phyloP scores from a whole-genome alignment of 2,888 invertebrate genomes.

The Periphyllus acericola region DNA sequence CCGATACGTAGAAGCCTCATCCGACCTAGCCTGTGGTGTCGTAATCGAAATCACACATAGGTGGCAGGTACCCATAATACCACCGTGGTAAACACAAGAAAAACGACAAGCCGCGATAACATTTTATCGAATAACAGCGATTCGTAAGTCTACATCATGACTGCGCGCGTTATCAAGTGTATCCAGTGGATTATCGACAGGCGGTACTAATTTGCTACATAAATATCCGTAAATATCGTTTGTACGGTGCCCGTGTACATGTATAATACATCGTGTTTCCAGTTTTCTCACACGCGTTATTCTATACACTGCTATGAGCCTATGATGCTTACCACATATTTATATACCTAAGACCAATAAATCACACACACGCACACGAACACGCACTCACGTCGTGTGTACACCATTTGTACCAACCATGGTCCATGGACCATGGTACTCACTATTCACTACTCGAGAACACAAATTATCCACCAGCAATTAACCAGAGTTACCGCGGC shows the following conservation, averaged over 20 bases:
- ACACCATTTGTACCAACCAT: too few relatives aligned
- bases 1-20: background rate
- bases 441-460: too few relatives aligned
- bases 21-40: background rate
- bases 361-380: too few relatives aligned
- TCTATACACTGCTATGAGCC: too few relatives aligned
- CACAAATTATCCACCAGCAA: too few relatives aligned
- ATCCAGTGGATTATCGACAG: background rate
- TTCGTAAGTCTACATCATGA: background rate
- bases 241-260: background rate
- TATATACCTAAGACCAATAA: too few relatives aligned
- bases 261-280: background rate
- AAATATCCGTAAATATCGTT: background rate
- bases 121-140: background rate
- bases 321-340: too few relatives aligned
- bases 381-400: too few relatives aligned
- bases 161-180: background rate
- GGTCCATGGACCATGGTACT: too few relatives aligned
- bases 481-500: too few relatives aligned
- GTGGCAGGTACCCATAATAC: background rate
- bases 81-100: background rate
- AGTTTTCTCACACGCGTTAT: too few relatives aligned
- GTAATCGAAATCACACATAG: background rate
- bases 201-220: background rate
- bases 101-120: background rate